Conservation (phyloP, 1,140 invertebrate genomes). For the Muscidifurax raptorellus region DNA sequence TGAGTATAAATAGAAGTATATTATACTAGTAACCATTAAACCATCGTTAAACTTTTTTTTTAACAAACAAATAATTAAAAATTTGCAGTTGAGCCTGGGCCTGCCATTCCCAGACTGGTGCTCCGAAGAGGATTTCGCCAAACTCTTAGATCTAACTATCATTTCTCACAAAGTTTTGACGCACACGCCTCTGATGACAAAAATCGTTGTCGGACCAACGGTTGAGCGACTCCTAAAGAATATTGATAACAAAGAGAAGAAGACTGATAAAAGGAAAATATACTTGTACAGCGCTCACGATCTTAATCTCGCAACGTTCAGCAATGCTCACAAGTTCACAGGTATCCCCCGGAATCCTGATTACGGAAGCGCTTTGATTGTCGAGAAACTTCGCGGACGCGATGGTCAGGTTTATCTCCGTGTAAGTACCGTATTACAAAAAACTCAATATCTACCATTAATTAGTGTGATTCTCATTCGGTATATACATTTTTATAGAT, state of each 20-base stretch:
- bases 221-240: neutral
- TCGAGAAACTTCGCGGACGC: neutral
- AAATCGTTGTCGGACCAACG: neutral
- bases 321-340: neutral
- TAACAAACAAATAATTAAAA: no score
- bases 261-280: neutral
- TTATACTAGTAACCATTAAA: no score
- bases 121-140: neutral
- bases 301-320: neutral
- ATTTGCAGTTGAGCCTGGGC: neutral
- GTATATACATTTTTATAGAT: no score
- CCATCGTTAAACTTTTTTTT: neutral
- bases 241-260: neutral
- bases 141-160: neutral
- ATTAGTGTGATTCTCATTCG: no score
- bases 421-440: neutral
- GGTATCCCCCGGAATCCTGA: neutral
- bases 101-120: neutral
- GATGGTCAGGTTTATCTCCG: neutral
- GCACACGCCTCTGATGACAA: neutral
- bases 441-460: no score
- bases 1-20: neutral
- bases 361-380: neutral
- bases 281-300: slow-evolving; percentile 12
- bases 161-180: neutral